Evolutionary conservation across 2,113 vertebrate species (phyloP), one percentile per base, ranked within the genome.

Genomic region (Callithrix jacchus): DNA sequence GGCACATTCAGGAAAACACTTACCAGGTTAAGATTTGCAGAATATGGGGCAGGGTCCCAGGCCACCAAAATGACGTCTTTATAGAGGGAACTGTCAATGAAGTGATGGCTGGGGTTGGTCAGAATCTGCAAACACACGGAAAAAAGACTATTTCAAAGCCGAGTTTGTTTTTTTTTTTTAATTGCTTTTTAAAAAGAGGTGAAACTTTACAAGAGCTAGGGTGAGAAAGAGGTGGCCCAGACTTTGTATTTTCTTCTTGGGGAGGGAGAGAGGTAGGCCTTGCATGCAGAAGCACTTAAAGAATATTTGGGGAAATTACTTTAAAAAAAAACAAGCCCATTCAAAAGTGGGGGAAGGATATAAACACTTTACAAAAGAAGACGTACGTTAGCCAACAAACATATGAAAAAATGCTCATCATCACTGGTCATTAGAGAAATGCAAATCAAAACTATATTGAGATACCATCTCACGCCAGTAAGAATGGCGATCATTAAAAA

Each of bases 21-120:
- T 98, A 99, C 99, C 99, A 99, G 99, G 27, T 99, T 98, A 88
- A 99, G 98, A 98, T 99, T 98, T 95, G 99, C 98, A 25, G 99
- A 98, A 96, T 99, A 99, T 12, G 99, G 99, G 35, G 99, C 99
- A 73, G 99, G 99, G 97, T 99, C 99, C 99, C 99, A 99, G 56
- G 99, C 99, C 95, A 99, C 98, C 98, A 99, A 98, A 81, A 99
- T 98, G 91, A 99, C 98, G 88, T 99, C 99, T 98, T 99, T 99
- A 97, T 99, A 99, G 94, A 99, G 99, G 3, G 99, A 99, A 95
- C 99, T 99, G 40, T 99, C 99, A 4, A 99, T 98, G 98, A 99
- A 99, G 61, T 98, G 99, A 97, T 99, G 98, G 40, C 94, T 98
- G 56, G 99, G 99, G 96, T 99, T 99, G 80, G 99, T 99, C 97